A percentile compares a stretch with the other conserved stretches of the same genome.
Conservation (phyloP, 2,113 vertebrate species). For the Carassius gibelio region DNA sequence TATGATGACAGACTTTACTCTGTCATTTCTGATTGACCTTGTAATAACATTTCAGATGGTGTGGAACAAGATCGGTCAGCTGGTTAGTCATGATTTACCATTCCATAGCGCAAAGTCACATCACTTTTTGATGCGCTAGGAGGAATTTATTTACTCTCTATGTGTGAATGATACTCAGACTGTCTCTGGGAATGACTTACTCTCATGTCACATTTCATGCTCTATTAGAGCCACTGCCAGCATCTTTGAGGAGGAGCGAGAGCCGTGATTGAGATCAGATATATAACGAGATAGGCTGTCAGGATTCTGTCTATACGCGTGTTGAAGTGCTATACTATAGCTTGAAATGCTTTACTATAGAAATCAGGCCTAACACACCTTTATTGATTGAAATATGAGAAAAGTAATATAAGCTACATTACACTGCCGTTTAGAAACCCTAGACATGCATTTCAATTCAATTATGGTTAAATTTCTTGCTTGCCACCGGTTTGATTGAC, state of each 20-base stretch:
- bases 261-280: slow-evolving; percentile 31
- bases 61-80: no score
- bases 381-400: slow-evolving; percentile 10
- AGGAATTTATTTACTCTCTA: not conserved
- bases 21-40: no score
- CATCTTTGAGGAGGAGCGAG: slow-evolving; percentile 19
- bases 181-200: slow-evolving; percentile 34
- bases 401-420: not conserved
- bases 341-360: not conserved
- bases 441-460: slow-evolving; percentile 29
- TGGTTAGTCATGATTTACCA: no score
- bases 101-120: no score
- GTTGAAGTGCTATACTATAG: not conserved
- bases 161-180: slow-evolving; percentile 21
- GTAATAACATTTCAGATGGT: no score
- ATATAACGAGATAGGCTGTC: slow-evolving; percentile 10
- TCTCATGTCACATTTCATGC: slow-evolving; percentile 37
- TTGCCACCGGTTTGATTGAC: slow-evolving; percentile 45
- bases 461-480: slow-evolving; percentile 35
- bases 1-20: no score
- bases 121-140: no score
- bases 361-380: not conserved
- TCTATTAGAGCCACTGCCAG: slow-evolving; percentile 24
- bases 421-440: slow-evolving; percentile 7
- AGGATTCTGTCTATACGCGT: not conserved